These are phyloP conservation scores for Toxostoma redivivum DNA, from an alignment of 2,113 vertebrate genomes.

Conservation along the genomic window DNA sequence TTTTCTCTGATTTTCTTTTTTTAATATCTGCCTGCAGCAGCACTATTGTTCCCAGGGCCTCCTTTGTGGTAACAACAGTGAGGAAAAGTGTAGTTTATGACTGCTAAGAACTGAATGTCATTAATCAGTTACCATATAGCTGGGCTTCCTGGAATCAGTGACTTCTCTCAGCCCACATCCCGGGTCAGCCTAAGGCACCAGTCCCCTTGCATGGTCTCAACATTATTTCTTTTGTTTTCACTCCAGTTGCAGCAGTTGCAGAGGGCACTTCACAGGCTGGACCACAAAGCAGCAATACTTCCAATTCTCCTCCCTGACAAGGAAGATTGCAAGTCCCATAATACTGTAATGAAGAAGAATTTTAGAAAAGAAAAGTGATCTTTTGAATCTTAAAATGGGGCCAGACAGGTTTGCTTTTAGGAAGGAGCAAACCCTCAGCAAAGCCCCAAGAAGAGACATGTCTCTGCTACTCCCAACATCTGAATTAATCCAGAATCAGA, in stretches of 20 bases:
- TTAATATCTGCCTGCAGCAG: background rate
- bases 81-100: background rate
- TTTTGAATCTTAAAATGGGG: background rate
- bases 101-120: background rate
- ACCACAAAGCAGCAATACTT: background rate
- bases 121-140: background rate
- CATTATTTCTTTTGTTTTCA: background rate
- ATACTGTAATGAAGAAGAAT: background rate
- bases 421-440: background rate
- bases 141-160: background rate
- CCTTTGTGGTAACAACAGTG: background rate
- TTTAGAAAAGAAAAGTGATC: background rate
- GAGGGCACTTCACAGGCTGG: background rate
- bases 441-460: background rate
- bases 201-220: background rate
- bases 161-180: background rate
- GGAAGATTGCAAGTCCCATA: background rate
- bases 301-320: background rate
- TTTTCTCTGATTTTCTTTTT: slow-evolving; percentile 1
- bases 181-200: background rate
- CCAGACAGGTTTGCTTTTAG: background rate
- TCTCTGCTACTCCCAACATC: background rate
- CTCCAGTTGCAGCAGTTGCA: background rate
- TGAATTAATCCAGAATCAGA: background rate
- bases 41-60: background rate